Evolutionary conservation across 2,888 invertebrate genomes (phyloP), one percentile per base, ranked within the genome.

Genomic region (Heliconius sara): DNA sequence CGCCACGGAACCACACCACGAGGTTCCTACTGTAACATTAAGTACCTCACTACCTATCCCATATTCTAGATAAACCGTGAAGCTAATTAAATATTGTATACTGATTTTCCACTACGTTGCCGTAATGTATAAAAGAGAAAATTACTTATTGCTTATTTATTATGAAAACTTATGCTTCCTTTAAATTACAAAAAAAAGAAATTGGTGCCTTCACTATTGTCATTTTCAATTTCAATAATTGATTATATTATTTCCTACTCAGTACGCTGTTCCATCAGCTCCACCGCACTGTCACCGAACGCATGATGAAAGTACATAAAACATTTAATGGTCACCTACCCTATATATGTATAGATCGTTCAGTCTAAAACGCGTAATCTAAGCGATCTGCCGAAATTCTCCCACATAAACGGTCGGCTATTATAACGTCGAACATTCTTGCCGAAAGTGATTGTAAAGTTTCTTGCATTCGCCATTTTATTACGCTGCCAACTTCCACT

Each of bases 401-500:
- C 87, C 87, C 88, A 87, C 87, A 87, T 85, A 87, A 83, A 81
- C 84, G 81, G 80, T 79, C 84, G 86, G 84, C 85, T 87, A 90
- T 89, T 90, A 90, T 90, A 91, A 88, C 86, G 85, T 86, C 88
- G 86, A 89, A 88, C 87, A 87, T 87, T 87, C 86, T 85, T 87
- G 87, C 92, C 90, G 86, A 91, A 91, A 92, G 89, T 90, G 92
- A 90, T 90, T 89, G 91, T 93, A 90, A 91, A 92, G 91, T 89
- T 91, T 93, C 91, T 91, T 91, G 89, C 88, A 86, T 89, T 92
- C 93, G 93, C 93, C 89, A 93, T 93, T 95, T 94, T 95, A 95
- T 94, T 91, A 90, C 90, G 85, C 88, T 88, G 91, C 91, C 91
- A 93, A 90, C 88, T 91, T 89, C 86, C 88, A 87, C 88, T 91